Evolutionary conservation across 1,140 invertebrate species (phyloP).

Genomic region (Halictus rubicundus): DNA sequence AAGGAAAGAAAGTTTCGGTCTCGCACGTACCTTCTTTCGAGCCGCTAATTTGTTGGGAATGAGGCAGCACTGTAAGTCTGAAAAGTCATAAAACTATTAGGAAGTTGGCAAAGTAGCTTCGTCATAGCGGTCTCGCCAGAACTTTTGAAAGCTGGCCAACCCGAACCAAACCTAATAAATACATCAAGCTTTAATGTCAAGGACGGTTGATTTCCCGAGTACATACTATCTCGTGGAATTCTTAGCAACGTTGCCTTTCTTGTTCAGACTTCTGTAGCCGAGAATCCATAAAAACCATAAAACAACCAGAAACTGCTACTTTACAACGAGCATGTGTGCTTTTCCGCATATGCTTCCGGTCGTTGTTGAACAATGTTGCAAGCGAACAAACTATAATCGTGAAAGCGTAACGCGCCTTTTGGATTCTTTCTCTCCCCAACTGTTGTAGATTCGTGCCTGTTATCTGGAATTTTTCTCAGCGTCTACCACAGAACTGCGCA

Average conservation of each 20-base stretch:
- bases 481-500: no score
- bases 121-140: conserved; percentile 22
- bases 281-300: no score
- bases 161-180: conserved; percentile 55
- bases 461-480: no score
- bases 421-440: no score
- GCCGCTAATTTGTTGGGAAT: conserved; percentile 51
- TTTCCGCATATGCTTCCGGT: no score
- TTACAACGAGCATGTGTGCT: no score
- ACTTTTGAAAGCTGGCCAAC: conserved; percentile 39
- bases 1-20: conserved; percentile 24
- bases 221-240: conserved; percentile 4
- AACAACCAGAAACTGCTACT: no score
- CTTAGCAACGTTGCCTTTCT: neutral
- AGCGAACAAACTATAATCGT: no score
- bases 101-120: conserved; percentile 42
- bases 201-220: conserved; percentile 3
- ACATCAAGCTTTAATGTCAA: conserved; percentile 51
- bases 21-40: conserved; percentile 6
- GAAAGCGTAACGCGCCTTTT: no score
- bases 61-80: conserved; percentile 26
- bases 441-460: no score
- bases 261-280: no score
- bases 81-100: conserved; percentile 62
- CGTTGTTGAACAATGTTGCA: no score